Conservation (phyloP, 2,888 invertebrate species). For the Hipparchia sbordonii region DNA sequence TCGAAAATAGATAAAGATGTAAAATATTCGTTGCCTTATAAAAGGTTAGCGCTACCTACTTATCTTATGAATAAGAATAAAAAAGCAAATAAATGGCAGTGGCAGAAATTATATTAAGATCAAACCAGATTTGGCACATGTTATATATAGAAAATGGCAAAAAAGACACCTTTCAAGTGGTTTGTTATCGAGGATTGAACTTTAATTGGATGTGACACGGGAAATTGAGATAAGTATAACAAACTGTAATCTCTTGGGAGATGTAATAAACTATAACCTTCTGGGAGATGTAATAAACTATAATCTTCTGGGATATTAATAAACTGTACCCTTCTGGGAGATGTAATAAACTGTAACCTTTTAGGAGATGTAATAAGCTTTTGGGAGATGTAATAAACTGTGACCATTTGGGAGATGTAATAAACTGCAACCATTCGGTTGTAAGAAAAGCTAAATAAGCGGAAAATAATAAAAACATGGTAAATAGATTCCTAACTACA, state of each 20-base stretch:
- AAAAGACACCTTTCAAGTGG: conserved; percentile 2
- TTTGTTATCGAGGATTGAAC: neutral
- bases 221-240: neutral
- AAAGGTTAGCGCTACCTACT: conserved; percentile 42
- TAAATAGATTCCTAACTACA: conserved; percentile 63
- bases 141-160: conserved; percentile 18
- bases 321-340: no score
- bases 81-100: conserved; percentile 51
- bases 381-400: no score
- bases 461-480: conserved; percentile 41
- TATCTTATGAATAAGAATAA: conserved; percentile 31
- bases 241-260: no score
- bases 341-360: no score
- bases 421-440: neutral
- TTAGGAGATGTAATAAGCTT: no score
- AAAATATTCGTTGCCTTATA: conserved; percentile 47
- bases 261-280: no score
- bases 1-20: conserved; percentile 27
- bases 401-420: neutral
- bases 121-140: conserved; percentile 52
- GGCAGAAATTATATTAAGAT: conserved; percentile 41
- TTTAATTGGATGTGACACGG: neutral
- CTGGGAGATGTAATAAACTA: no score
- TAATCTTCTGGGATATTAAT: no score
- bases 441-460: conserved; percentile 22